Base-by-base conservation (phyloP, 1,140 invertebrate genomes). In the Sitophilus oryzae region DNA sequence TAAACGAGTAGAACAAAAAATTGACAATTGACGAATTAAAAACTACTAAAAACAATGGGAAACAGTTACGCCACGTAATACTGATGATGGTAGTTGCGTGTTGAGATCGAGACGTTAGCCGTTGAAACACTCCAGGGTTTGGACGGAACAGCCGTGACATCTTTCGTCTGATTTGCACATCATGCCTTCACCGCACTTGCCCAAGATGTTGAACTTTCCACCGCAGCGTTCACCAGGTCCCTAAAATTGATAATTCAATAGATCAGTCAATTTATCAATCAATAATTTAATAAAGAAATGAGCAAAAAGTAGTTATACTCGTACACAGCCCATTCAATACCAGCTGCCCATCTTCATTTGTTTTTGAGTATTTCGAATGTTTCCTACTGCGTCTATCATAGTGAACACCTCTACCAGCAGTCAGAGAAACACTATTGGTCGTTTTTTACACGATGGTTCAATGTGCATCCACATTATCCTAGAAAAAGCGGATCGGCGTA, bases 171-270 rank as follows among this genome's bases (percentile, higher is more conserved):
- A 20, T 72, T 41, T 64, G 62, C 79, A 80, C 53, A 66, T 69
- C 66, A 79, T 65, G 19, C 77, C 77, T 2, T 77, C 77, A 35
- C 75, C 78, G 57, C 79, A 80, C 0, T 61, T 58, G 3, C 76
- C 77, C 14, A 69, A 69, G 9, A 68, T 54, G 40, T 74, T 65
- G 5, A 62, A 61, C 0, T 58, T 60, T 5, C 76, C 77, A 3
- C 78, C 77, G 55, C 78, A 80, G 21, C 61, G 51, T 25, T 79
- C 69, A 15, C 73, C 76, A 3, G 77, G 78, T 35, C 78, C 76
- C 76, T 79, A 52, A 5, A 67, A 66, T 45, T 48, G 47, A 30
- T 2, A 49, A 23, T n/a, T n/a, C n/a, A n/a, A n/a, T n/a, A n/a
- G n/a, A n/a, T n/a, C n/a, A n/a, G n/a, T n/a, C n/a, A n/a, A n/a